Conservation (phyloP, 2,113 vertebrate genomes). For the Callorhinus ursinus region DNA sequence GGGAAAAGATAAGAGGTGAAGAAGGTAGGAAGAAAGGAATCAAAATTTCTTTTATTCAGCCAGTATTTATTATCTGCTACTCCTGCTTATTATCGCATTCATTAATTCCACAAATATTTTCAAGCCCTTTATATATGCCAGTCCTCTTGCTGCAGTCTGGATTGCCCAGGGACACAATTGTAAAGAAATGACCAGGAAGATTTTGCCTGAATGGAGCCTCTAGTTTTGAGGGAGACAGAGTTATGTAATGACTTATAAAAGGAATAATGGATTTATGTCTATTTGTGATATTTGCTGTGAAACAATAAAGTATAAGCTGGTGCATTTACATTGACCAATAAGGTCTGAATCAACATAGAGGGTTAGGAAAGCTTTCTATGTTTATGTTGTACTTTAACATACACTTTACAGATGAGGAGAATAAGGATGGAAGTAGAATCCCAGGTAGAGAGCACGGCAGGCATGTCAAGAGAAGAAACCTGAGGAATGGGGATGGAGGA, state of each 20-base stretch:
- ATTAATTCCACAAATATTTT: background rate
- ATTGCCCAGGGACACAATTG: background rate
- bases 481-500: background rate
- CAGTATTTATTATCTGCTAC: background rate
- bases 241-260: too few relatives aligned
- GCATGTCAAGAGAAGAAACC: background rate
- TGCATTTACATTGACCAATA: background rate
- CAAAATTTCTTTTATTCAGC: background rate
- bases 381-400: background rate
- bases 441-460: accelerated
- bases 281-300: background rate
- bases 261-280: background rate
- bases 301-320: background rate
- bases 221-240: background rate
- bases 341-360: background rate
- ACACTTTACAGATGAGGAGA: background rate
- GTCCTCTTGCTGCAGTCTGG: too few relatives aligned
- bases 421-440: background rate
- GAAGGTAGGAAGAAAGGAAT: background rate
- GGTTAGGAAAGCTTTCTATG: background rate
- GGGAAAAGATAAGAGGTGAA: background rate
- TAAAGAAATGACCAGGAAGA: background rate
- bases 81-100: background rate
- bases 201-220: background rate
- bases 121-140: background rate